Base-by-base conservation (phyloP, 1,140 invertebrate species). In the Drosophila baimaii region DNA sequence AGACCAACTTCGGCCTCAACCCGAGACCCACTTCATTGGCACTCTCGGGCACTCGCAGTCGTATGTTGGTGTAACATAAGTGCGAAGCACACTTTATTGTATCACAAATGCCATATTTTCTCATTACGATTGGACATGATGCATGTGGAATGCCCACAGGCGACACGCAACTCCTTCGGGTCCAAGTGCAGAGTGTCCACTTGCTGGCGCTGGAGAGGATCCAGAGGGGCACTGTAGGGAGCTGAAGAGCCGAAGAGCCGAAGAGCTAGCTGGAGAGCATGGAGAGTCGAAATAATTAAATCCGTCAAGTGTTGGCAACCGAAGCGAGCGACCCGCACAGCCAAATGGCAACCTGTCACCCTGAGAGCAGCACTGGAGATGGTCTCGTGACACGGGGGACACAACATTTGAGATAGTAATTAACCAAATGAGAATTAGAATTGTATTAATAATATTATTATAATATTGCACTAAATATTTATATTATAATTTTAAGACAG, bases 81-180 rank as follows among this genome's bases (percentile, higher is more conserved):
- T 91, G 90, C 90, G 90, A 91, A 90, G 90, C 85, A 90, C 81
- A 91, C 88, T 91, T 91, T 91, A 91, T 91, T 91, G 90, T 91
- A 90, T 90, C 90, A 90, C 84, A 91, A 90, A 86, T 90, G 88
- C 90, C 90, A 91, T 91, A 91, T 91, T 90, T 91, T 91, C 90
- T 91, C 90, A 91, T 91, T 91, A 91, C 90, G 86, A 90, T 85
- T 79, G 88, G 90, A 91, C 90, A 91, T 91, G 90, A 91, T 90
- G 90, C 90, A 90, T 91, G 83, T 85, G 90, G 90, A 86, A 91
- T 91, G 82, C 74, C 73, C 70, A 59, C 63, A 61, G 64, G 76
- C 77, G 72, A 77, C 84, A 89, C 83, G 80, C 82, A 88, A 86
- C 84, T 68, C 65, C 58, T 44, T 77, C 29, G 72, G 62, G 55